Percentiles rank a stretch among this genome's conserved stretches.
Conservation (phyloP, 64 coral and sea anemone species). For the Exaiptasia diaphana region DNA sequence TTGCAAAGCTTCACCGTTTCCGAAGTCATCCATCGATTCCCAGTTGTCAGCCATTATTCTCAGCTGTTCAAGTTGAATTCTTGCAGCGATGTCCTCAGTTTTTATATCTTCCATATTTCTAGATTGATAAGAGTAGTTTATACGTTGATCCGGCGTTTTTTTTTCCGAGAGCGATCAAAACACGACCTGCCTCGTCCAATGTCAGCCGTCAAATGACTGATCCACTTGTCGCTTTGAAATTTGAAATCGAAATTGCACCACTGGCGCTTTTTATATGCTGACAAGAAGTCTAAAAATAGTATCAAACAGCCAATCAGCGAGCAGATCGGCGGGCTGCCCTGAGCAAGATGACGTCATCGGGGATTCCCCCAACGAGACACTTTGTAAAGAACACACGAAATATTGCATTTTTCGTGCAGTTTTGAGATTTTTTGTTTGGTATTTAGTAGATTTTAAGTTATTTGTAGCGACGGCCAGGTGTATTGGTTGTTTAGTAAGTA, state of each 20-base stretch:
- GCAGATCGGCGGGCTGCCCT: constrained; percentile 9
- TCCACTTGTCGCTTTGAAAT: not conserved
- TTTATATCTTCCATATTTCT: not conserved
- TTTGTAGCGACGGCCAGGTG: too few species aligned
- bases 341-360: not conserved
- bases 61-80: not conserved
- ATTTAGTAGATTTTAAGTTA: not conserved
- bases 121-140: not conserved
- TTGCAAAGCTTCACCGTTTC: not conserved
- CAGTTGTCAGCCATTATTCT: not conserved
- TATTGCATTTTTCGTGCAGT: not conserved
- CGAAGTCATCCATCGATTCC: not conserved
- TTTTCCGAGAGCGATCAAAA: not conserved
- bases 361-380: not conserved
- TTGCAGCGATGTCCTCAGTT: not conserved
- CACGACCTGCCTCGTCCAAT: not conserved
- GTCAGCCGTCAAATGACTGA: not conserved
- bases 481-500: too few species aligned
- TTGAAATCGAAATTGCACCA: not conserved
- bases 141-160: not conserved
- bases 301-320: not conserved
- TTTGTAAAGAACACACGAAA: not conserved
- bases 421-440: not conserved
- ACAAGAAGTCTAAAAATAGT: not conserved
- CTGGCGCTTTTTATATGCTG: not conserved